These are phyloP conservation scores for Lutjanus campechanus DNA, from an alignment of 2,797 vertebrate species.

Conservation along the genomic window DNA sequence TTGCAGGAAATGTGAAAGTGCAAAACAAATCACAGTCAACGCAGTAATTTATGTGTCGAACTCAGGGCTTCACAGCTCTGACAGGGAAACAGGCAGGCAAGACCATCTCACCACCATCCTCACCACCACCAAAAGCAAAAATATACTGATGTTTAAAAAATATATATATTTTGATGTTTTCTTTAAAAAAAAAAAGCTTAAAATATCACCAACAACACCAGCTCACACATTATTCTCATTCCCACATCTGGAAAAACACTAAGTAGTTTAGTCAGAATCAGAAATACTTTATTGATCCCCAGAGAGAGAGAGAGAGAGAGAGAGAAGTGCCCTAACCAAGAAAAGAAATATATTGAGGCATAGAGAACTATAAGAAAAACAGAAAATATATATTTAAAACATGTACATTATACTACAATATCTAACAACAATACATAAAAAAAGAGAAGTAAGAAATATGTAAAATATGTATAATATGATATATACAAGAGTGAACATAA, in stretches of 20 bases:
- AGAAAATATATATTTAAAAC: too few species aligned
- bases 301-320: too few species aligned
- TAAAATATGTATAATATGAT: too few species aligned
- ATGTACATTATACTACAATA: too few species aligned
- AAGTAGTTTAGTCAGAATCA: neutral
- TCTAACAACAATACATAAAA: too few species aligned
- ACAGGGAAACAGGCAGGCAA: constrained; percentile 6
- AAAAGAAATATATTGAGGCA: too few species aligned
- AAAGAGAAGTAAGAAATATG: too few species aligned
- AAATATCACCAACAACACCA: neutral
- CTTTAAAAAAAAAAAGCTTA: neutral
- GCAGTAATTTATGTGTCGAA: neutral
- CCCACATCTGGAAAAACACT: neutral
- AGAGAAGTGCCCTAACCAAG: too few species aligned
- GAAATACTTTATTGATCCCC: too few species aligned
- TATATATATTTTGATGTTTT: neutral
- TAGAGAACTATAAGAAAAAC: too few species aligned
- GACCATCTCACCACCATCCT: too few species aligned
- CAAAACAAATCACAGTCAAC: neutral
- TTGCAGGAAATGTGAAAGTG: neutral
- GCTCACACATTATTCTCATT: neutral
- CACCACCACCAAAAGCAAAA: neutral
- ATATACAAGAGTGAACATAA: too few species aligned
- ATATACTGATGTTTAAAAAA: neutral
- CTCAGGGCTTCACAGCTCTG: neutral